Percentiles rank a stretch among this genome's conserved stretches.
These are phyloP conservation scores for Epirrhoe tristata DNA, from an alignment of 2,888 invertebrate species.

Conservation along the genomic window DNA sequence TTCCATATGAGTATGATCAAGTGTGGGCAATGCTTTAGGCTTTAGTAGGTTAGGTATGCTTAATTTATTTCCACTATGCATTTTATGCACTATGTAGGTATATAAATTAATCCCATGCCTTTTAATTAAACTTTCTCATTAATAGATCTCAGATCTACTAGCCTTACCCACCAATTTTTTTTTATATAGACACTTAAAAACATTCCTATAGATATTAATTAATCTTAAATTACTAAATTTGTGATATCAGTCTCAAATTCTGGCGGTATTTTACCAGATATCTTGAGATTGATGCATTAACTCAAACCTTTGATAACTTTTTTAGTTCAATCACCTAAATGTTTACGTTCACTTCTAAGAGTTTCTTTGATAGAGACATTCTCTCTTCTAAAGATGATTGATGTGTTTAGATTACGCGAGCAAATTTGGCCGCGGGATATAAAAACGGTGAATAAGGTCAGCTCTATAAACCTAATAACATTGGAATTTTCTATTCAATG, in stretches of 20 bases:
- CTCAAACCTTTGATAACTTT: not conserved
- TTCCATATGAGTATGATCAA: not conserved
- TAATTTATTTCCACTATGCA: no score
- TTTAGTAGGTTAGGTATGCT: no score
- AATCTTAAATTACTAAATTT: no score
- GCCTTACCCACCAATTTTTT: no score
- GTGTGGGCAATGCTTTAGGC: not conserved
- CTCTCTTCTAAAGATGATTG: slow-evolving; percentile 28
- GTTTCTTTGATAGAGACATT: not conserved
- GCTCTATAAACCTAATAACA: slow-evolving; percentile 33
- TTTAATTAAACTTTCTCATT: no score
- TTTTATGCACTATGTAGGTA: no score
- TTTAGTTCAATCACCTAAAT: slow-evolving; percentile 1
- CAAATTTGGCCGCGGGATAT: slow-evolving; percentile 20
- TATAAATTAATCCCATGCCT: no score
- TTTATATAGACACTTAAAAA: no score
- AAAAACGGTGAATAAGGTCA: slow-evolving; percentile 31
- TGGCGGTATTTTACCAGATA: no score
- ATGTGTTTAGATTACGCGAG: slow-evolving; percentile 23
- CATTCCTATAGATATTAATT: no score
- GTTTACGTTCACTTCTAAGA: slow-evolving; percentile 4
- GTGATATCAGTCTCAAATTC: no score
- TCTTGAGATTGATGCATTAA: not conserved
- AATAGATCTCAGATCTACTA: no score
- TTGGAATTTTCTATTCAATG: slow-evolving; percentile 5